Conservation (phyloP, 2,113 vertebrate genomes). For the Caracal caracal region DNA sequence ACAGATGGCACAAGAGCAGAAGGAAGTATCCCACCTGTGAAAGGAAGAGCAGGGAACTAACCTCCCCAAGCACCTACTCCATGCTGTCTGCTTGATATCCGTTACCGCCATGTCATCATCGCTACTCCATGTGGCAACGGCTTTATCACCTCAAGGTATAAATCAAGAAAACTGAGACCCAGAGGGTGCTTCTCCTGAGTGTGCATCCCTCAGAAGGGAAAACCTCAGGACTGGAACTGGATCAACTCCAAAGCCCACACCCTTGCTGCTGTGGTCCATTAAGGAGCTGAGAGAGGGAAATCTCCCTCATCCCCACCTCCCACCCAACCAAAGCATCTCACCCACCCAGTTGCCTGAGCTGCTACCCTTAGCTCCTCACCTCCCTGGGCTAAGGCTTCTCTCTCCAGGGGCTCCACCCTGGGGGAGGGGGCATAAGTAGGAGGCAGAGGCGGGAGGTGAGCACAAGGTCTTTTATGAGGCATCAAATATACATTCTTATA, state of each 20-base stretch:
- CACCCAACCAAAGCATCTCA: conserved; percentile 15
- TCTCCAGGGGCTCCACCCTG: conserved; percentile 41
- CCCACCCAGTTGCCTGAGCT: conserved; percentile 25
- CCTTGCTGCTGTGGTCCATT: neutral
- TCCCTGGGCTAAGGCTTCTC: conserved; percentile 51
- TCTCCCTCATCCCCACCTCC: neutral
- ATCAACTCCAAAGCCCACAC: conserved; percentile 1
- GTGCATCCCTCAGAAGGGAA: conserved; percentile 18
- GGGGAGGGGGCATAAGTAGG: conserved; percentile 72
- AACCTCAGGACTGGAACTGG: neutral
- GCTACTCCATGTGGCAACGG: neutral
- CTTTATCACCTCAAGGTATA: neutral
- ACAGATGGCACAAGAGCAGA: neutral
- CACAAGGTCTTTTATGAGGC: conserved; percentile 86
- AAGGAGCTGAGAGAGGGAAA: conserved; percentile 23
- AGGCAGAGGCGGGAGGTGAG: conserved; percentile 79
- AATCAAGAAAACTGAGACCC: conserved; percentile 22
- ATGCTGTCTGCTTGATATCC: neutral
- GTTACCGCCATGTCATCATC: neutral
- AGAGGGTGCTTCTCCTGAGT: neutral
- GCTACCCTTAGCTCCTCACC: conserved; percentile 35
- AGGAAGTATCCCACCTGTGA: conserved; percentile 27
- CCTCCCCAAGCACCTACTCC: neutral
- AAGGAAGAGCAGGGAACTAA: conserved; percentile 48
- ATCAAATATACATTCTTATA: conserved; percentile 88